Conservation (phyloP, 1,140 invertebrate species). For the Zaprionus camerounensis region DNA sequence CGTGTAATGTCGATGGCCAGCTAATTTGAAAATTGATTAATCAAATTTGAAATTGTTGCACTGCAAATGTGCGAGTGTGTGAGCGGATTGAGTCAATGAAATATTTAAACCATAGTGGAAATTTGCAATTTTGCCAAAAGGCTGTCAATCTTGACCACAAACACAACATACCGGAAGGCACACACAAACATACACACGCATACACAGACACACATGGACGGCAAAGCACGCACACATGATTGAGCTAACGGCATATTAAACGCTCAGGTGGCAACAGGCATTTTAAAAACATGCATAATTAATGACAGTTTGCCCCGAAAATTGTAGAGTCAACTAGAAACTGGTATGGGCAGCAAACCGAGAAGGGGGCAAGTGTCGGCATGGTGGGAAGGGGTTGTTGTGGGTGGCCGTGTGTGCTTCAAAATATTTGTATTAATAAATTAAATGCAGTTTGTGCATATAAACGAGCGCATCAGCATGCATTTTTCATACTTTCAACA, state of each 20-base stretch:
- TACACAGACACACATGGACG: not conserved
- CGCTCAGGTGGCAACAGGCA: slow-evolving; percentile 24
- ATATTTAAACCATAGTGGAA: slow-evolving; percentile 39
- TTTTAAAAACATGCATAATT: slow-evolving; percentile 39
- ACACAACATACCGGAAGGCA: not conserved
- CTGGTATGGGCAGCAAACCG: not conserved
- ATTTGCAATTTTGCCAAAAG: slow-evolving; percentile 34
- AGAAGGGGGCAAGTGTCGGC: too few relatives aligned
- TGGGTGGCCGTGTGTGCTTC: not conserved
- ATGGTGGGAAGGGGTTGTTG: not conserved
- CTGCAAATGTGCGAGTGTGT: not conserved
- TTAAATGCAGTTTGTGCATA: slow-evolving; percentile 78
- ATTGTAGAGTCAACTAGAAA: slow-evolving; percentile 12
- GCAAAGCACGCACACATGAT: not conserved
- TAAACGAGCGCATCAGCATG: slow-evolving; percentile 75
- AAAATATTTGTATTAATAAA: slow-evolving; percentile 75
- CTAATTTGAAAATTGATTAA: slow-evolving; percentile 44
- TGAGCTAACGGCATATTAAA: slow-evolving; percentile 47
- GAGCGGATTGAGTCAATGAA: slow-evolving; percentile 33
- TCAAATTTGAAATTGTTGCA: slow-evolving; percentile 36
- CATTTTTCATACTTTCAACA: slow-evolving; percentile 68
- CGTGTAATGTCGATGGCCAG: slow-evolving; percentile 14
- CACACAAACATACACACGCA: slow-evolving; percentile 17
- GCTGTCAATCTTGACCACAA: slow-evolving; percentile 46
- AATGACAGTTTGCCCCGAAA: slow-evolving; percentile 27